phyloP scores from a whole-genome alignment of 1,140 invertebrate genomes.

The Zaprionus tsacasi region DNA sequence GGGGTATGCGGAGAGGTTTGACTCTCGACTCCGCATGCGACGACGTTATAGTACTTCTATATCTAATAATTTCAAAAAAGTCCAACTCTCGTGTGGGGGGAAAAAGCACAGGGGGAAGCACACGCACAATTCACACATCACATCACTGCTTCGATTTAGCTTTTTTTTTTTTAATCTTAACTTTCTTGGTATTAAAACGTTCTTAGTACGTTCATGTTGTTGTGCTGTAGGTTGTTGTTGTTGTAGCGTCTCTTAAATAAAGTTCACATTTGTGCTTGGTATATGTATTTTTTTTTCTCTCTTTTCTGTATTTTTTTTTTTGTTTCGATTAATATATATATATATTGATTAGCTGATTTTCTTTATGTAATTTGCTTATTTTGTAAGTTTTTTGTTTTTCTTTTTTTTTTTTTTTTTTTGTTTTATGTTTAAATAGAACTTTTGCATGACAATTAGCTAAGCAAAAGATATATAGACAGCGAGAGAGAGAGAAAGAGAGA shows the following conservation, averaged over 20 bases:
- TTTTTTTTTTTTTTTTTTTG: slow-evolving; percentile 25
- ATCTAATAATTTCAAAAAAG: slow-evolving; percentile 13
- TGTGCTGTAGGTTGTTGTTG: slow-evolving; percentile 47
- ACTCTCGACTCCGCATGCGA: slow-evolving; percentile 12
- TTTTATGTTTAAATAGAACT: slow-evolving; percentile 60
- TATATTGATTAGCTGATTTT: slow-evolving; percentile 68
- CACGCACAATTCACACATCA: slow-evolving; percentile 55
- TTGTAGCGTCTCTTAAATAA: slow-evolving; percentile 77
- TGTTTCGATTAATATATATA: slow-evolving; percentile 68
- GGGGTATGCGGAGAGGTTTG: slow-evolving; percentile 7
- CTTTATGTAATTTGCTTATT: slow-evolving; percentile 73
- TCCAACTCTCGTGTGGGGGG: slow-evolving; percentile 35
- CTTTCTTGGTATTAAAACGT: slow-evolving; percentile 25
- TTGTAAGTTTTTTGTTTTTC: slow-evolving; percentile 57
- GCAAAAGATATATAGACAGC: slow-evolving; percentile 38
- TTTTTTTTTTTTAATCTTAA: slow-evolving; percentile 7
- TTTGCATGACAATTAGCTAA: slow-evolving; percentile 44
- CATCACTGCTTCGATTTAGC: slow-evolving; percentile 54
- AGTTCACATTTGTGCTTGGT: slow-evolving; percentile 65
- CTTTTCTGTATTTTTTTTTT: slow-evolving; percentile 66
- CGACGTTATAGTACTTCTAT: not conserved
- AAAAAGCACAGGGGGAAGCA: slow-evolving; percentile 46
- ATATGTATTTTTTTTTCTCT: slow-evolving; percentile 62
- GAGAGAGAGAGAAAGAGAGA: slow-evolving; percentile 23
- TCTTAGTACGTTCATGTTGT: slow-evolving; percentile 58